A percentile compares a stretch with the other conserved stretches of the same genome.
Conservation (phyloP, 2,888 invertebrate genomes). For the Andrena hattorfiana region DNA sequence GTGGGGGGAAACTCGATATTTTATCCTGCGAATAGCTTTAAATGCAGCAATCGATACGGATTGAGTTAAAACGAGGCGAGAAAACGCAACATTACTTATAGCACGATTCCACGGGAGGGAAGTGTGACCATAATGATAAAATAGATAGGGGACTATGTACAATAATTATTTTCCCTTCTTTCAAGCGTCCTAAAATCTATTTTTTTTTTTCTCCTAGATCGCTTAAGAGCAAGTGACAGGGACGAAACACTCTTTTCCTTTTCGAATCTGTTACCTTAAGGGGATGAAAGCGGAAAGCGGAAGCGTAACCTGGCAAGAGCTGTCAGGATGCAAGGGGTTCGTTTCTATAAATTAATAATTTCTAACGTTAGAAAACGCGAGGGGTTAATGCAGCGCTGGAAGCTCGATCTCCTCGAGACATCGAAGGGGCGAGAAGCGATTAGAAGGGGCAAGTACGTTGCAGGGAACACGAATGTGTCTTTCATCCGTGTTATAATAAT, state of each 20-base stretch:
- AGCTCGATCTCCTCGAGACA: background rate
- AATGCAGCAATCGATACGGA: slow-evolving; percentile 28
- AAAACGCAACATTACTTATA: slow-evolving; percentile 6
- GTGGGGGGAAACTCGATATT: slow-evolving; percentile 24
- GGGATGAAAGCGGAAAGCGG: background rate
- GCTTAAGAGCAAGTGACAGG: background rate
- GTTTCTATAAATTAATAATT: slow-evolving; percentile 36
- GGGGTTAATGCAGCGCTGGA: background rate
- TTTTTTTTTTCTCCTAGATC: background rate
- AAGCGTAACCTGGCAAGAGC: slow-evolving; percentile 18
- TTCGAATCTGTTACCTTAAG: background rate
- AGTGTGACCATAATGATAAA: slow-evolving; percentile 12
- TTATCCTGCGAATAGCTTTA: slow-evolving; percentile 9
- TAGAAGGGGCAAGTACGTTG: slow-evolving; percentile 23
- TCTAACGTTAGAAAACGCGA: background rate
- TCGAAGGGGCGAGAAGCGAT: slow-evolving; percentile 6
- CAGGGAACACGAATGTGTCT: slow-evolving; percentile 17
- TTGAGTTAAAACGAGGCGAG: slow-evolving; percentile 8
- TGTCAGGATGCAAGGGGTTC: background rate
- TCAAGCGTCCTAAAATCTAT: slow-evolving; percentile 22
- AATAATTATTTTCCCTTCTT: slow-evolving; percentile 38
- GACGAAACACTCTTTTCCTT: slow-evolving; percentile 10
- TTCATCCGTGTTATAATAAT: background rate
- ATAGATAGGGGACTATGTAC: slow-evolving; percentile 58
- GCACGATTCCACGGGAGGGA: slow-evolving; percentile 10